phyloP scores from a whole-genome alignment of 2,113 vertebrate genomes.

The Theristicus caerulescens region DNA sequence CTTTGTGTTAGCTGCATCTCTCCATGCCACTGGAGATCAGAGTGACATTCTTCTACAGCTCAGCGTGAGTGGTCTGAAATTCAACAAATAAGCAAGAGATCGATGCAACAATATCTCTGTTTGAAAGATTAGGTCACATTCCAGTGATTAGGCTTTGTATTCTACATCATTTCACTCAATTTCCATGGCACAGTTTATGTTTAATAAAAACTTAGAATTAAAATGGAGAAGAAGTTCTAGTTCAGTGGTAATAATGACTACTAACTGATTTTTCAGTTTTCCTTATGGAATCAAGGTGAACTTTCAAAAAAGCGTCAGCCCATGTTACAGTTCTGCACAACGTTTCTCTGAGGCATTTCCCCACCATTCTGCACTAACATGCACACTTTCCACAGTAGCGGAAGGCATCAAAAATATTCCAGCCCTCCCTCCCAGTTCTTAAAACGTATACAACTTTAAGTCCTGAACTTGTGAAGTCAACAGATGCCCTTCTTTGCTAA shows the following conservation, averaged over 20 bases:
- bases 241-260: neutral
- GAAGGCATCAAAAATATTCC: neutral
- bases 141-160: neutral
- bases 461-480: neutral
- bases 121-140: neutral
- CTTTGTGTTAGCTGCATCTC: neutral
- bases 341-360: neutral
- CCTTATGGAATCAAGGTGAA: neutral
- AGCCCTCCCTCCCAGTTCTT: neutral
- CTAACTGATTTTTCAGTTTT: neutral
- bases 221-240: neutral
- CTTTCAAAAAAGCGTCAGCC: neutral
- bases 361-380: neutral
- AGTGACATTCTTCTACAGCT: neutral
- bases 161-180: neutral
- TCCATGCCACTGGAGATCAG: neutral
- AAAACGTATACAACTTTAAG: neutral
- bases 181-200: neutral
- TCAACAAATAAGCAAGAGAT: neutral
- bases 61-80: neutral
- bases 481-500: neutral
- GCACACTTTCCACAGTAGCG: accelerated
- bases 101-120: neutral
- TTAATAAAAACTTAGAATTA: neutral
- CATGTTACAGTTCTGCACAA: neutral